phyloP scores from a whole-genome alignment of 2,888 invertebrate genomes.

The Lasioglossum oenotherae region DNA sequence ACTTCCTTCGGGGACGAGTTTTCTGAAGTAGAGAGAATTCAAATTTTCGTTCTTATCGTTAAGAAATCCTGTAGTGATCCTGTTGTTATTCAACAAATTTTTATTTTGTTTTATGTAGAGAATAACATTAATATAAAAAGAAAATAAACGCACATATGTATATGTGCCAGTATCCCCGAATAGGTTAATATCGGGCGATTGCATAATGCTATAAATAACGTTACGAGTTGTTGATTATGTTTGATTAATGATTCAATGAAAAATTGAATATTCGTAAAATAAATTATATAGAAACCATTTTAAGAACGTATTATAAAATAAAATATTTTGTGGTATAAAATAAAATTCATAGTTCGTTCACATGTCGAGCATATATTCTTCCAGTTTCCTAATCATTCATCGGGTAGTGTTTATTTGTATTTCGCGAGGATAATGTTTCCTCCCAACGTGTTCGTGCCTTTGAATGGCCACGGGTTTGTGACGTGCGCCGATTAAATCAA shows the following conservation, averaged over 20 bases:
- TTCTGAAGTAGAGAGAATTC: not conserved
- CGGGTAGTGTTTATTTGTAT: conserved; percentile 29
- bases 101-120: not conserved
- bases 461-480: not conserved
- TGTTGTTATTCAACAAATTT: not conserved
- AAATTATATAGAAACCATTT: not conserved
- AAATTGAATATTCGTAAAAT: not conserved
- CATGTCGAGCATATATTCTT: not conserved
- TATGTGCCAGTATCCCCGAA: not conserved
- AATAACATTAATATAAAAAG: not conserved
- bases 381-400: not conserved
- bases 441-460: not conserved
- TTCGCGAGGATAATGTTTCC: conserved; percentile 9
- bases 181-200: not conserved
- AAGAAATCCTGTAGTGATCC: not conserved
- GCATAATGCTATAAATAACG: not conserved
- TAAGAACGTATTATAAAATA: not conserved
- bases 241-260: not conserved
- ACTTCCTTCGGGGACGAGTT: not conserved
- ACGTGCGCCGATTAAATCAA: conserved; percentile 18
- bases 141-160: not conserved
- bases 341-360: not conserved
- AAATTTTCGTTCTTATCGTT: too few relatives aligned
- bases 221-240: not conserved
- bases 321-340: not conserved